Base-by-base conservation (phyloP, 2,888 invertebrate species). In the Cordilura impudica region DNA sequence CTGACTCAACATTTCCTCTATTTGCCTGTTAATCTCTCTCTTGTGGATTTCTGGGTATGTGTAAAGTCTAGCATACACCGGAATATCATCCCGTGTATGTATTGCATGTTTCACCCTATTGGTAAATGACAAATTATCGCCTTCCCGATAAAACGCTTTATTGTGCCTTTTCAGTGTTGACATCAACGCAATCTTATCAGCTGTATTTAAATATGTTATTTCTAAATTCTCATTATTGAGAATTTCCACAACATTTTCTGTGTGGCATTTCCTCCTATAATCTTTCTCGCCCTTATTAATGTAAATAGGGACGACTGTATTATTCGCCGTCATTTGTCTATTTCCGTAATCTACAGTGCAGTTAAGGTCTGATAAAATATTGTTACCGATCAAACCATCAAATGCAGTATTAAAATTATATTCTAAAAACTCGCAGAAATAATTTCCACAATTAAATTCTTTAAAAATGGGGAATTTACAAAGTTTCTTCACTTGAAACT, bases 121-220 rank as follows among this genome's bases (percentile, higher is more conserved):
- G n/a, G 73, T 70, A 6, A 74, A 74, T 12, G 73, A 35, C 43
- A 78, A 12, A 19, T 73, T 43, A 7, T 78, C 73, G 7, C 31
- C 31, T 49, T 49, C 49, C 4, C 14, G 18, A 4, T 63, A 49
- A 31, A 51, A 72, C 14, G 12, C 6, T 26, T 63, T 43, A 5
- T 70, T 39, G 1, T 61, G 21, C 29, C 19, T 45, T 29, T 31
- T 65, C 8, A 66, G 35, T 26, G 43, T 19, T 7, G 43, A 29
- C 7, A 54, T 0, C 12, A 66, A 14, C 43, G 12, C 54, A 12
- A 6, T 61, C 8, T 65, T 51, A 58, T 75, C 70, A n/a, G 73
- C 3, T 14, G 61, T 53, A 23, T 58, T 49, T 16, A 58, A 53
- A 49, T 73, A 18, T 16, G 58, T 31, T 21, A 23, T 16, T 2